Conservation (phyloP, 53 echinoderm and acorn worm species). For the Arbacia lixula region DNA sequence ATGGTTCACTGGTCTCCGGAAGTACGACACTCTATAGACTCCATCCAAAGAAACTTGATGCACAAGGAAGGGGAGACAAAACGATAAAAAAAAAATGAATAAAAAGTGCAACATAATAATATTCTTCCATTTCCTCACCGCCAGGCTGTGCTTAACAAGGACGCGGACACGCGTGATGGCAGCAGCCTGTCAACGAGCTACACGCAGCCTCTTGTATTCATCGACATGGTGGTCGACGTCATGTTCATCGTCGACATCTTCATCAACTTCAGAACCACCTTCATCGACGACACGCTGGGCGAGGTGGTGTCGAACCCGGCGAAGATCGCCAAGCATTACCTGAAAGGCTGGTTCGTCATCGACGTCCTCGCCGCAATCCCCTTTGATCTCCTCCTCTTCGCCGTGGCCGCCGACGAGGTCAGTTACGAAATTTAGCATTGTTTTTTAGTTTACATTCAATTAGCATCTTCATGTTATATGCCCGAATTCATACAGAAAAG, state of each 20-base stretch:
- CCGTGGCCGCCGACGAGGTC: conserved; percentile 90
- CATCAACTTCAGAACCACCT: conserved; percentile 97
- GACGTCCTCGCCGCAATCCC: conserved; percentile 95
- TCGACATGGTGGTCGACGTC: conserved; percentile 96
- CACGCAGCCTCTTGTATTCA: conserved; percentile 86
- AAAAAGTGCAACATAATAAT: no score
- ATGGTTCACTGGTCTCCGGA: no score
- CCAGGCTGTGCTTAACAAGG: conserved; percentile 82
- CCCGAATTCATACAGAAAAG: no score
- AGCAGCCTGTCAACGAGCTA: conserved; percentile 80
- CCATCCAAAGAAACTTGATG: no score
- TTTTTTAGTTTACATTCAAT: no score
- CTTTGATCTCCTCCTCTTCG: conserved; percentile 94
- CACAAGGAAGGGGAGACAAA: no score
- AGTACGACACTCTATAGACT: no score
- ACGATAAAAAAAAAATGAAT: no score
- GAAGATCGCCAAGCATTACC: conserved; percentile 94
- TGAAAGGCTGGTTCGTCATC: conserved; percentile 98
- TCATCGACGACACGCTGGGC: conserved; percentile 87
- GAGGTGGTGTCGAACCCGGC: conserved; percentile 96
- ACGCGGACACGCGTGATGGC: conserved; percentile 86
- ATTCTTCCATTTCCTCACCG: conserved; percentile 16
- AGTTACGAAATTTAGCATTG: no score
- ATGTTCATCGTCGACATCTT: conserved; percentile 99
- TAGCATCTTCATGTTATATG: no score